phyloP scores from a whole-genome alignment of 1,140 invertebrate species.

The Eciton burchellii region DNA sequence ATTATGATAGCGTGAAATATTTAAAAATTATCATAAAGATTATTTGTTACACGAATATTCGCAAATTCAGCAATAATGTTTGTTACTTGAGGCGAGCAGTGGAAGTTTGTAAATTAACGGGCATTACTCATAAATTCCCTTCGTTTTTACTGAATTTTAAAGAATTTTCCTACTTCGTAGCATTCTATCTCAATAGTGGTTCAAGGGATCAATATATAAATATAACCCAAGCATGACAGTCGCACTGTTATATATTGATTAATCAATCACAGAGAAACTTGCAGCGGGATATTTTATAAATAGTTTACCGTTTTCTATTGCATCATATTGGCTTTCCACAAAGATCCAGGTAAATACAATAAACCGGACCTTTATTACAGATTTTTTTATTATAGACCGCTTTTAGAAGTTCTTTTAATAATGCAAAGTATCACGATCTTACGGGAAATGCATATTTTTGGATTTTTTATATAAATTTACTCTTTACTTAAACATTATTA shows the following conservation, averaged over 20 bases:
- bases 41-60: conserved; percentile 27
- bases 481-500: neutral
- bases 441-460: conserved; percentile 3
- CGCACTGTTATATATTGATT: conserved; percentile 55
- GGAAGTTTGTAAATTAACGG: conserved; percentile 28
- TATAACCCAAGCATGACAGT: conserved; percentile 54
- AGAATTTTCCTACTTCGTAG: conserved; percentile 36
- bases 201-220: conserved; percentile 62
- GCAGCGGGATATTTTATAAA: conserved; percentile 47
- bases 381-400: neutral
- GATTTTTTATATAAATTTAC: neutral
- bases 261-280: conserved; percentile 54
- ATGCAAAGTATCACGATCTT: neutral
- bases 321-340: neutral
- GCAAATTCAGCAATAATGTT: conserved; percentile 53
- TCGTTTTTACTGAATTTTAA: conserved; percentile 37
- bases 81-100: conserved; percentile 18
- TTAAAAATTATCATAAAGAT: conserved; percentile 1
- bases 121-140: neutral
- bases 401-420: neutral
- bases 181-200: conserved; percentile 56
- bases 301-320: conserved; percentile 49
- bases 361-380: neutral
- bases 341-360: neutral
- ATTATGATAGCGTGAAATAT: no score